Evolutionary conservation across 2,888 invertebrate species (phyloP).

Genomic region (Ennomos quercinarius): DNA sequence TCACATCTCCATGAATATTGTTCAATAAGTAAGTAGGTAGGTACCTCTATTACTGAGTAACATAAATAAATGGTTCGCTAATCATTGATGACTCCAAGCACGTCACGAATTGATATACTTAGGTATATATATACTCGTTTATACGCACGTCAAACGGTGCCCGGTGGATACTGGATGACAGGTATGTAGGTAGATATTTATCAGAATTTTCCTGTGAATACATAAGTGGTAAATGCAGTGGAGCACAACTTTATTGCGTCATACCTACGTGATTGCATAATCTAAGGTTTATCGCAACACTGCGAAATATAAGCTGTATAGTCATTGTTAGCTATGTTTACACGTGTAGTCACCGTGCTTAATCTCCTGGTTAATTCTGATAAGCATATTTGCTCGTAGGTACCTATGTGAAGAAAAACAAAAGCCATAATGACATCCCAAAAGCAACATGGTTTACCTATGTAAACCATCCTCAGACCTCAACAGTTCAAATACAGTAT

Average conservation of each 20-base stretch:
- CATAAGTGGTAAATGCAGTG: conserved; percentile 1
- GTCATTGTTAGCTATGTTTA: conserved; percentile 42
- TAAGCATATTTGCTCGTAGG: background rate
- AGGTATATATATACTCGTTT: too few relatives aligned
- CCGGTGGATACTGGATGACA: too few relatives aligned
- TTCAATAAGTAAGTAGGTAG: too few relatives aligned
- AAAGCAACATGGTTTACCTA: too few relatives aligned
- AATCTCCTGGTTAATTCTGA: conserved; percentile 9
- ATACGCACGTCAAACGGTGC: background rate
- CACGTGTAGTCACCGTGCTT: conserved; percentile 40
- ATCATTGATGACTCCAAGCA: conserved; percentile 1
- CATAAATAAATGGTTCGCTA: conserved; percentile 2
- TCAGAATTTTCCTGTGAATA: conserved; percentile 15
- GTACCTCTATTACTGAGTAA: too few relatives aligned
- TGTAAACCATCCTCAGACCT: too few relatives aligned
- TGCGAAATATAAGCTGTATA: conserved; percentile 45
- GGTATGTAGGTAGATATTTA: background rate
- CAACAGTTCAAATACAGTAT: too few relatives aligned
- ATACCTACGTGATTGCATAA: conserved; percentile 50
- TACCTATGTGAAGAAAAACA: too few relatives aligned
- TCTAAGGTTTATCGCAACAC: conserved; percentile 45
- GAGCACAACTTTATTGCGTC: conserved; percentile 41
- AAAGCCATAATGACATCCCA: too few relatives aligned
- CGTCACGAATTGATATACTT: conserved; percentile 9
- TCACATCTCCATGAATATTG: too few relatives aligned